Evolutionary conservation across 2,797 vertebrate genomes (phyloP), one percentile per base, ranked within the genome.

Genomic region (Sorex maritimensis): DNA sequence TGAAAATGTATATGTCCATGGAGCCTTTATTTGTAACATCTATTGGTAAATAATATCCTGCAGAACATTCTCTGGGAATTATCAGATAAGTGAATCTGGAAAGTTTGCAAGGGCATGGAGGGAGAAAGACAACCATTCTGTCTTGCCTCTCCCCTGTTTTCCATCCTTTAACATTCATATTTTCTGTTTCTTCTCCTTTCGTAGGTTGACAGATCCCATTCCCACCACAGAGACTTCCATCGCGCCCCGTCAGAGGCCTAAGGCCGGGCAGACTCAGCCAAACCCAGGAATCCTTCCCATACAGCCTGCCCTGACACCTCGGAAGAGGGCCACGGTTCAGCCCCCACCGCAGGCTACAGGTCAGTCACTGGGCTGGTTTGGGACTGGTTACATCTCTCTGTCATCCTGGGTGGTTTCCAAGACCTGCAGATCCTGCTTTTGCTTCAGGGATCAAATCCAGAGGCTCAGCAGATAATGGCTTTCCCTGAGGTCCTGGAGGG

Each of bases 161-260:
- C 13, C 30, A 78, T 0, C 79, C 10, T 77, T 82, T 92, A 89
- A 88, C 69, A 41, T 21, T 19, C 94, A 74, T 71, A 69, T 82
- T 19, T 26, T 73, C 8, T 72, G 4, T n/a, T 69, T 69, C 21
- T 80, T 55, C 88, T 93, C 55, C 58, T 38, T 67, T 93, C 90
- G 9, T 95, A 99, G 99, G 97, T 98, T 99, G 94, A 99, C 99
- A n/a, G 99, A 99, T 96, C 99, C 99, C 85, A 97, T 99, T 97
- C 99, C 99, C 61, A 99, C 99, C 0, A 99, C 96, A 80, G 99
- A 99, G 98, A 99, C 99, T 0, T 99, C 99, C 96, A 99, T 99
- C 95, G 99, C 99, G 7, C 99, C 99, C 71, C 99, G 99, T 65
- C 99, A 99, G 97, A 98, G 99, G 84, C 99, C 99, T 89, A 99